Percentiles rank a stretch among this genome's conserved stretches.
Evolutionary conservation across 1,140 invertebrate genomes (phyloP).

Genomic region (Macrostomum lignano): DNA sequence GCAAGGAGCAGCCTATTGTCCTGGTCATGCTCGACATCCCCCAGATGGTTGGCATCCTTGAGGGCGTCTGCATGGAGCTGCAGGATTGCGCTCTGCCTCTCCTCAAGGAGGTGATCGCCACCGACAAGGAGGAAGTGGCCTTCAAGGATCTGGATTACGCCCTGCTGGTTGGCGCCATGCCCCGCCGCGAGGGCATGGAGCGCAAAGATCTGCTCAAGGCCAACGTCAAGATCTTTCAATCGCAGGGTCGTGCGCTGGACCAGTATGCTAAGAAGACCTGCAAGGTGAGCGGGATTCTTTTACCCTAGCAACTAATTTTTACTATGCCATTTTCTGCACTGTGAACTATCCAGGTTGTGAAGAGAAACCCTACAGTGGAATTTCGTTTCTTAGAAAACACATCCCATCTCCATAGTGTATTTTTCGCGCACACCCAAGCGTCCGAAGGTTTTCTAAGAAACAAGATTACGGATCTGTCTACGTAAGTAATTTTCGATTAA

Average conservation of each 20-base stretch:
- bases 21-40: constrained; percentile 77
- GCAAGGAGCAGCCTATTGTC: constrained; percentile 38
- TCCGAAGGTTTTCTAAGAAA: too few species aligned
- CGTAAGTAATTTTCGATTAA: too few species aligned
- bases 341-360: too few species aligned
- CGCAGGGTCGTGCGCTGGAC: constrained; percentile 61
- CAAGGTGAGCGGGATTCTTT: too few species aligned
- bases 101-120: constrained; percentile 36
- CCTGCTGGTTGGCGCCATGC: constrained; percentile 95
- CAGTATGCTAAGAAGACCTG: constrained; percentile 70
- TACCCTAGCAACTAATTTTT: too few species aligned
- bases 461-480: too few species aligned
- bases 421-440: too few species aligned
- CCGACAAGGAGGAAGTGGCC: constrained; percentile 51
- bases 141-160: constrained; percentile 86
- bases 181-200: constrained; percentile 89
- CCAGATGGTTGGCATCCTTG: constrained; percentile 65
- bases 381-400: too few species aligned
- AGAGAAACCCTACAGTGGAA: too few species aligned
- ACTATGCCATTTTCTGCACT: too few species aligned
- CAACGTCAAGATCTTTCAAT: constrained; percentile 95
- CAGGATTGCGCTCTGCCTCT: constrained; percentile 78
- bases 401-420: too few species aligned
- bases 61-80: constrained; percentile 89
- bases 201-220: constrained; percentile 75